Base-by-base conservation (phyloP, 2,113 vertebrate genomes). In the Seriola quinqueradiata region DNA sequence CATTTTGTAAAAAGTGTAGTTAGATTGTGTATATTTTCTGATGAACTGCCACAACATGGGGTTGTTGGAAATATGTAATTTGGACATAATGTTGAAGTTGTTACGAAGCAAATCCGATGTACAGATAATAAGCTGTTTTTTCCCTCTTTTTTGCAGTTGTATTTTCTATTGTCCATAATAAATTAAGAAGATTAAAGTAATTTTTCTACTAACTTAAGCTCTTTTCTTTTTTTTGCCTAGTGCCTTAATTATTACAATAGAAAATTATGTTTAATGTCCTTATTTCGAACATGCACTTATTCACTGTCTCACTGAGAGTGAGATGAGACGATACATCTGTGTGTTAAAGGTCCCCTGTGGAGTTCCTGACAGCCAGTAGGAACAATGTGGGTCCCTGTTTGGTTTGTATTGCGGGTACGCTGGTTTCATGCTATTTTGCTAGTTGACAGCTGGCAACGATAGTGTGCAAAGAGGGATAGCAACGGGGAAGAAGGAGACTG, bases 131-230 rank as follows among this genome's bases (percentile, higher is more conserved):
- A 72, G 77, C 75, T 86, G 40, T 86, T 90, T 88, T 40, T 23
- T 25, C 6, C 2, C 7, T 32, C 44, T 52, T 77, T 87, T 90
- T 92, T 87, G 75, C 70, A 70, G 85, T 85, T 87, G 79, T 85
- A 86, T 93, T 94, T 95, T 95, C 86, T 94, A 94, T 91, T 89
- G 79, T 90, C 77, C 19, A 80, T 80, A 88, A 84, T 80, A 93
- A 93, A 90, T 93, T 93, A 92, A 86, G 88, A 92, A 84, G 86
- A 93, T 89, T 93, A 88, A 91, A 92, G 73, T 93, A 91, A 91
- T 91, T 93, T 94, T 93, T 90, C 58, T 93, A 90, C 71, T 65
- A 83, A 76, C 64, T 81, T 21, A 44, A 48, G 16, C 5, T 73
- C 14, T 16, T 76, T 19, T 54, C 0, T 72, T 76, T 70, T 80